Percentiles rank a stretch among this genome's conserved stretches.
These are phyloP conservation scores for Drosophila pandora DNA, from an alignment of 1,140 invertebrate genomes.

Conservation along the genomic window DNA sequence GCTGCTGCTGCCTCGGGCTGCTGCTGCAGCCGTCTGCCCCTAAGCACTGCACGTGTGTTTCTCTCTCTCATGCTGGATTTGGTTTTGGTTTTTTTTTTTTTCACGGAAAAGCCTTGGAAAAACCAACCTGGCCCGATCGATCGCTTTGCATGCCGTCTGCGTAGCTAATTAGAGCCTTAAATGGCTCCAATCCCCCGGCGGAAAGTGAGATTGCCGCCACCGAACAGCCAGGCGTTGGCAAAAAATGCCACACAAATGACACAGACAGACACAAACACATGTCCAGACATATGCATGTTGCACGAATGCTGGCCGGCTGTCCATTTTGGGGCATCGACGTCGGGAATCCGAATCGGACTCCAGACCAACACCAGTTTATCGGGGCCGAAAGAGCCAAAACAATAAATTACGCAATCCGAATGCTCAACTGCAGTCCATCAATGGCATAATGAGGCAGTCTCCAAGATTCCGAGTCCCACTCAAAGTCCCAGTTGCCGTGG, in stretches of 20 bases:
- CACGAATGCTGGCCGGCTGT: conserved; percentile 34
- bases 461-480: conserved; percentile 36
- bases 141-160: conserved; percentile 72
- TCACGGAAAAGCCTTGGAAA: conserved; percentile 6
- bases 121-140: conserved; percentile 10
- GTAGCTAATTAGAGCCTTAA: conserved; percentile 81
- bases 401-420: conserved; percentile 83
- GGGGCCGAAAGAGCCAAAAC: conserved; percentile 71
- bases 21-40: neutral
- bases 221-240: conserved; percentile 66
- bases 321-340: conserved; percentile 64
- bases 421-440: conserved; percentile 83
- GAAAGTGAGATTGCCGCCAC: conserved; percentile 69
- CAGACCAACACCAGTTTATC: conserved; percentile 77
- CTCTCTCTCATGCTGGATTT: neutral
- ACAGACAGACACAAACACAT: conserved; percentile 12
- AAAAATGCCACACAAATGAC: conserved; percentile 66
- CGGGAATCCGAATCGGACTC: conserved; percentile 14
- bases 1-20: neutral
- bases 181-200: conserved; percentile 56
- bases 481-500: conserved; percentile 26
- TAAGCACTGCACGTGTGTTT: conserved; percentile 20
- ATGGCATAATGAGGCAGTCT: conserved; percentile 80
- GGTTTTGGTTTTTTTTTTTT: conserved; percentile 15
- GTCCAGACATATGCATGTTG: conserved; percentile 47